Conservation (phyloP, 2,888 invertebrate genomes). For the Nebria brevicollis region DNA sequence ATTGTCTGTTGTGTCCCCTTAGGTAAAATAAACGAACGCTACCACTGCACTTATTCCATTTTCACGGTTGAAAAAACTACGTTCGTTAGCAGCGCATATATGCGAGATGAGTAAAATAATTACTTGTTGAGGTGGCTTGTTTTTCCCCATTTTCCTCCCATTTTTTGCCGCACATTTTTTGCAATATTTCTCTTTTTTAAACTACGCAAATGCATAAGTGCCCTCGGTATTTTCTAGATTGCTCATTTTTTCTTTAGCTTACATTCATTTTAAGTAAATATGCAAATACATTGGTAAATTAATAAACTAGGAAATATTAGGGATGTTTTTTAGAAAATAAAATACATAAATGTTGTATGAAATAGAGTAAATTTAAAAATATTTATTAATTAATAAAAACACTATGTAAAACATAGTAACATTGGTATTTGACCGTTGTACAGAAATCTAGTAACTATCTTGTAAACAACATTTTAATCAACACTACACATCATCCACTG, state of each 20-base stretch:
- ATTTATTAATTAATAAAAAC: neutral
- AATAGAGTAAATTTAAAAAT: neutral
- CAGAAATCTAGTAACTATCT: neutral
- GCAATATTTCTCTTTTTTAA: too few species aligned
- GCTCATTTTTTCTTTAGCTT: too few species aligned
- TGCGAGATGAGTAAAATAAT: constrained; percentile 1
- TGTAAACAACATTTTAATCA: constrained; percentile 39
- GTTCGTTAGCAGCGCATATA: neutral
- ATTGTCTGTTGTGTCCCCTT: neutral
- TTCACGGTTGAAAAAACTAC: neutral
- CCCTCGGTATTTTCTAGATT: too few species aligned
- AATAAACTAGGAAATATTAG: too few species aligned
- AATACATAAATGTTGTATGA: neutral
- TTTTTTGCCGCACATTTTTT: too few species aligned
- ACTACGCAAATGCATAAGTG: too few species aligned
- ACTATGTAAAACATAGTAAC: neutral
- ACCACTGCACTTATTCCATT: neutral
- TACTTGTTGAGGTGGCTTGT: neutral
- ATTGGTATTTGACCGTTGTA: neutral
- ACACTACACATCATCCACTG: constrained; percentile 7
- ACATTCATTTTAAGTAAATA: too few species aligned
- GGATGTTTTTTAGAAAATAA: too few species aligned
- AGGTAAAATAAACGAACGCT: neutral
- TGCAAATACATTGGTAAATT: too few species aligned
- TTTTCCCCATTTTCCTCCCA: too few species aligned